Evolutionary conservation across 2,888 invertebrate species (phyloP), one percentile per base, ranked within the genome.

Genomic region (Epistrophe eligans): DNA sequence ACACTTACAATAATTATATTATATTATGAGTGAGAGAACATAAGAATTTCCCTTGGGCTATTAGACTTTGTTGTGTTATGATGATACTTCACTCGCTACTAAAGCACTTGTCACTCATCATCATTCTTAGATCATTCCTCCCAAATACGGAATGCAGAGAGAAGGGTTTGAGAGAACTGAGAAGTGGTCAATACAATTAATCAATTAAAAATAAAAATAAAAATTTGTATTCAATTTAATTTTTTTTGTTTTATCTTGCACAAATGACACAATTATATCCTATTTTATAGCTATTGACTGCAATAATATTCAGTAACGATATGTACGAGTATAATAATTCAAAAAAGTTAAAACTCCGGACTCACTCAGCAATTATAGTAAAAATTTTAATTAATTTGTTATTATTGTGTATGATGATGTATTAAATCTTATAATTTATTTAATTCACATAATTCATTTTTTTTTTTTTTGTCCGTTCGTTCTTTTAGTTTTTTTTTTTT

Each of bases 361-460:
- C 67, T 72, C 45, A 38, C n/a, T n/a, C 24, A 62, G 19, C 24
- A 38, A 32, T 52, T 43, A 45, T 55, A 35, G 8, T 24, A 40
- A 28, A 17, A 28, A 71, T 79, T 77, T 70, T 1, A 35, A 35
- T 8, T 35, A 35, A 35, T 35, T 35, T 35, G 8, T 35, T 35
- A 9, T 35, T 6, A 43, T 58, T 77, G 24, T 40, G 19, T 62
- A 10, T 24, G n/a, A 76, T 77, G 71, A 19, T 24, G 73, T 67
- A 79, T 64, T 55, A 76, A 52, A 35, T 1, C 9, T 67, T 19
- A 32, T 64, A 66, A 48, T 45, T 66, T 48, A 57, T 77, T 77
- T 66, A 72, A 82, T 82, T 76, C 28, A 77, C 71, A 62, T 62
- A 66, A 80, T 84, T 72, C 62, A 72, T 64, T 71, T 74, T 57